Conservation (phyloP, 2,113 vertebrate genomes). For the Pomatostomus ruficeps region DNA sequence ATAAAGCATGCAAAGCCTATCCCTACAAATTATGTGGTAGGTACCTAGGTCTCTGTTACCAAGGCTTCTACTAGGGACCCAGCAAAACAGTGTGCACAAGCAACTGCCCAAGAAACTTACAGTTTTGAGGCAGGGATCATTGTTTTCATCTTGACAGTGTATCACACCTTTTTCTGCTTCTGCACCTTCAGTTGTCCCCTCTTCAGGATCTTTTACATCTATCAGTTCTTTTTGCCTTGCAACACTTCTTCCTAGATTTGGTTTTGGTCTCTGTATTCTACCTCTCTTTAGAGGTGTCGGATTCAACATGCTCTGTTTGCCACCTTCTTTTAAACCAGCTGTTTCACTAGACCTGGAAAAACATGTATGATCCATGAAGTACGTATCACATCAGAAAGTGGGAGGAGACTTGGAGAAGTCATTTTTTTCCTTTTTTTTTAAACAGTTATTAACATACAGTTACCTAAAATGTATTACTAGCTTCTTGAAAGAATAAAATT, state of each 20-base stretch:
- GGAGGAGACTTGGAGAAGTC: background rate
- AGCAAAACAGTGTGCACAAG: background rate
- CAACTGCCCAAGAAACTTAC: conserved; percentile 52
- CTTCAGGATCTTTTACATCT: background rate
- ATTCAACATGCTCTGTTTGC: background rate
- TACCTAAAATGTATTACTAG: background rate
- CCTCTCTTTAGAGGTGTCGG: conserved; percentile 20
- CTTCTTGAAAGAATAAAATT: background rate
- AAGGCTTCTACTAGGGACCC: background rate
- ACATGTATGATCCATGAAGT: background rate
- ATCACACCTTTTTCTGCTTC: background rate
- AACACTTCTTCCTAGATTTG: conserved; percentile 51
- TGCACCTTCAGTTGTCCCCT: background rate
- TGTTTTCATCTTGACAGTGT: background rate
- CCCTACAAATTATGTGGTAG: background rate
- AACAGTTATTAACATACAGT: background rate
- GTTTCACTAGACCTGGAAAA: conserved; percentile 53
- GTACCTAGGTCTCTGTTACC: background rate
- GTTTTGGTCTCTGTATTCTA: conserved; percentile 62
- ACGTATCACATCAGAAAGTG: background rate
- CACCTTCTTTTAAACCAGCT: conserved; percentile 1
- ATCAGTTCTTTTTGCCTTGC: conserved; percentile 12
- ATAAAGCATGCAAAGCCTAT: background rate
- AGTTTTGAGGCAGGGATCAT: background rate
- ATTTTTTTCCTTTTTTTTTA: fast-evolving